Evolutionary conservation across 1,140 invertebrate genomes (phyloP), one percentile per base, ranked within the genome.

Genomic region (Monochamus saltuarius): DNA sequence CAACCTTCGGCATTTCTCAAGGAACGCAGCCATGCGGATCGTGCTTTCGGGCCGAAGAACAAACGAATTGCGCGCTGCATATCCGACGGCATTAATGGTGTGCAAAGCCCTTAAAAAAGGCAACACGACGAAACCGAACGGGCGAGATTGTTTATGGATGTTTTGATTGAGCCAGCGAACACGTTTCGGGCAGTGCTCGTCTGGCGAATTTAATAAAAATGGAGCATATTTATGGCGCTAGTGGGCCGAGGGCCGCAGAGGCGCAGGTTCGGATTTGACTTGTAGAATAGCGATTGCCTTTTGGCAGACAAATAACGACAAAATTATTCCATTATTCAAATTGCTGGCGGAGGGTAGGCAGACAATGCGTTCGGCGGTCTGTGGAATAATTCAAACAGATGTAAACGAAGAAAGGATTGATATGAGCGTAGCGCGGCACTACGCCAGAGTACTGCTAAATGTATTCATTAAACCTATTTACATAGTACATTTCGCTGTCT

Each of bases 321-420:
- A 61, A 65, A 62, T 65, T 65, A 65, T 65, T 62, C 63, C 59
- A 65, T 65, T 65, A 65, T 65, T 65, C 63, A 65, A 65, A 65
- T 65, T 29, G 56, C 29, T 46, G 54, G 35, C 38, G 59, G 61
- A 59, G 56, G 60, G 56, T 56, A 58, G 61, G 39, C 65, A 63
- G 65, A 64, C 65, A 66, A 66, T 63, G 56, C 56, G 50, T 57
- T 63, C 53, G 57, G 55, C 61, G 56, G 62, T 47, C 62, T 56
- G 58, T 60, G 58, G 62, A 64, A 67, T 67, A 62, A 67, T 64
- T 67, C 66, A 67, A 67, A 67, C 65, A 67, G 65, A 60, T 67
- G 65, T 67, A 67, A 67, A 67, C 66, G 66, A 62, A 67, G 66
- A 65, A 67, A 67, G 66, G 66, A 67, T 67, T 67, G 66, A 67